These are phyloP conservation scores for Tenthredo scrophulariae DNA, from an alignment of 2,888 invertebrate species.

Conservation along the genomic window DNA sequence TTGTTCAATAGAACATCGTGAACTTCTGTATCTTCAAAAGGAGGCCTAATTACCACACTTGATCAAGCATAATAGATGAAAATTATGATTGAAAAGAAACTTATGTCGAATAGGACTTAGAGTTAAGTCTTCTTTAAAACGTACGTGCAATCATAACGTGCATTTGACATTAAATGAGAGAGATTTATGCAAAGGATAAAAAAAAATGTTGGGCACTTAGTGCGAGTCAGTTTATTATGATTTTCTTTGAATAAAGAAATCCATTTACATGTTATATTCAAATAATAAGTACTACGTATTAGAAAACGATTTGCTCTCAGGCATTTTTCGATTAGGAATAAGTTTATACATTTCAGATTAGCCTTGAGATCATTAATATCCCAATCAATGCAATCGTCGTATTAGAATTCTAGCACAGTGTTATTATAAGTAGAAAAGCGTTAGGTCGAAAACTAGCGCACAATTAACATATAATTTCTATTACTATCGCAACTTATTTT, in stretches of 20 bases:
- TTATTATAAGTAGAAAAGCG: conserved; percentile 35
- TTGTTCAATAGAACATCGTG: not conserved
- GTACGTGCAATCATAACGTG: conserved; percentile 16
- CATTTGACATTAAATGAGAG: conserved; percentile 6
- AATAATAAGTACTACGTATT: conserved; percentile 37
- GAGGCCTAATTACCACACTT: conserved; percentile 3
- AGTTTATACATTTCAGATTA: conserved; percentile 63
- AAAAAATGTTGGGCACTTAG: conserved; percentile 8
- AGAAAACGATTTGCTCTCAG: conserved; percentile 57
- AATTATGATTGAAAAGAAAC: not conserved
- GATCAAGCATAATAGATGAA: conserved; percentile 11
- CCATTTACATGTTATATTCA: not conserved
- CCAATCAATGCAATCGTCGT: conserved; percentile 34
- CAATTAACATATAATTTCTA: conserved; percentile 37
- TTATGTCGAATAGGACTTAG: not conserved
- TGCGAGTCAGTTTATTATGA: not conserved
- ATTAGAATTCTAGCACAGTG: conserved; percentile 28
- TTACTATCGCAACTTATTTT: conserved; percentile 12
- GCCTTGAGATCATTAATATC: conserved; percentile 52
- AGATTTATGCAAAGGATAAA: not conserved
- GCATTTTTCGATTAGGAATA: conserved; percentile 60
- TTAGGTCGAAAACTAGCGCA: conserved; percentile 31
- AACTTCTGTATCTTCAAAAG: not conserved
- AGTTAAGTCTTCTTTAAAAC: not conserved
- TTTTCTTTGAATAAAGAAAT: conserved; percentile 30